Base-by-base conservation (phyloP, 2,888 invertebrate genomes). In the Euclidia mi region DNA sequence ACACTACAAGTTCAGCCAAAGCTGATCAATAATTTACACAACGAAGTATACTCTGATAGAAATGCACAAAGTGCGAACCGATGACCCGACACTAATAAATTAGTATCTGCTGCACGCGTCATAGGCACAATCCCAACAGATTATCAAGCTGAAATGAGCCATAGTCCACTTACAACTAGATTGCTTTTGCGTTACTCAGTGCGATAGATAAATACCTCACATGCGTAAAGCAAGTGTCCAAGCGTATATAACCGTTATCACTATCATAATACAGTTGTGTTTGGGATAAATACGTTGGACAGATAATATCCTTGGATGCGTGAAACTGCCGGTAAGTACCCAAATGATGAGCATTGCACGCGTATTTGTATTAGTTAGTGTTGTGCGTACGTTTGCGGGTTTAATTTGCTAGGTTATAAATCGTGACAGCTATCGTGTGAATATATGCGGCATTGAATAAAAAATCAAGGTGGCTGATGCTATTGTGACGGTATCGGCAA, bases 41-140 rank as follows among this genome's bases (percentile, higher is more conserved):
- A 51, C 41, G 43, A 53, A 52, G 18, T 52, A 56, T 7, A 25
- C 58, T 47, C 38, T 38, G 50, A 59, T 62, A 67, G 65, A 68
- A 74, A 64, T 72, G 57, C 57, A 59, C 59, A 43, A 48, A 65
- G 37, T 49, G 56, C 53, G 48, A 71, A 61, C 65, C 65, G 44
- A 59, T 71, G 77, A 73, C 73, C 78, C 56, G 73, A 57, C 62
- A 65, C 64, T 69, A 76, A 77, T 76, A 71, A 65, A 77, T 77
- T 77, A 61, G 58, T 65, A 65, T 44, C 38, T 43, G 38, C 38
- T 40, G 48, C 73, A 70, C 63, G 56, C 46, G 17, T 42, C 40
- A 57, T 46, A 53, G 51, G 37, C 44, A 46, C 47, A 52, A 47
- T 34, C 42, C n/a, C 12, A 20, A 9, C 4, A 46, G 7, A 6